phyloP scores from a whole-genome alignment of 1,140 invertebrate species.

The Proctacanthus coquilletti region DNA sequence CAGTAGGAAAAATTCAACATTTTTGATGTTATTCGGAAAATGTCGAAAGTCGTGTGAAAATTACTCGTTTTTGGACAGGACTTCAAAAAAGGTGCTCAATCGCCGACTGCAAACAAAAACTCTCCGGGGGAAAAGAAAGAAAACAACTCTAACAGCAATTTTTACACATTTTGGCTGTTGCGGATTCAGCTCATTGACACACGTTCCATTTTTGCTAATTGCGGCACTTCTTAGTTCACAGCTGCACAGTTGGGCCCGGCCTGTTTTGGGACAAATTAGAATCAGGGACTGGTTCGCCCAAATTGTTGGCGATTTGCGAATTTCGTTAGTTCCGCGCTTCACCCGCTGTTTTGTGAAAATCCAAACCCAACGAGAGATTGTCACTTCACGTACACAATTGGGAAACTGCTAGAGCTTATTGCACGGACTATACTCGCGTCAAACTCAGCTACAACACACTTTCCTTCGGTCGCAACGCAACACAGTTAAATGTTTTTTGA shows the following conservation, averaged over 20 bases:
- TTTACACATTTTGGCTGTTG: background rate
- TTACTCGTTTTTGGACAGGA: too few relatives aligned
- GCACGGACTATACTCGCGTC: background rate
- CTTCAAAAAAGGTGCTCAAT: too few relatives aligned
- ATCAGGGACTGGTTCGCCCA: too few relatives aligned
- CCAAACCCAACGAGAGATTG: background rate
- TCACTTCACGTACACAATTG: background rate
- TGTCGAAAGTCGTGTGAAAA: too few relatives aligned
- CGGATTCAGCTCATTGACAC: background rate
- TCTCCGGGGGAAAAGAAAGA: background rate
- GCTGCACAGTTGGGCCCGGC: too few relatives aligned
- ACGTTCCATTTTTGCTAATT: background rate
- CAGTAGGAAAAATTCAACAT: background rate
- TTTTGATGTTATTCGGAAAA: too few relatives aligned
- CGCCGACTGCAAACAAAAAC: background rate
- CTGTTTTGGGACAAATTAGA: too few relatives aligned
- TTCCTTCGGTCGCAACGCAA: background rate
- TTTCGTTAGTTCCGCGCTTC: background rate
- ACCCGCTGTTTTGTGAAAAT: background rate
- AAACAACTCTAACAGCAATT: background rate
- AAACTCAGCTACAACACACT: background rate
- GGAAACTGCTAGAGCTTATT: background rate
- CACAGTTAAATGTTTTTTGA: background rate
- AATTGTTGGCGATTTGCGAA: background rate
- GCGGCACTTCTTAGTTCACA: background rate